Conservation (phyloP, 1,140 invertebrate species). For the Maconellicoccus hirsutus region DNA sequence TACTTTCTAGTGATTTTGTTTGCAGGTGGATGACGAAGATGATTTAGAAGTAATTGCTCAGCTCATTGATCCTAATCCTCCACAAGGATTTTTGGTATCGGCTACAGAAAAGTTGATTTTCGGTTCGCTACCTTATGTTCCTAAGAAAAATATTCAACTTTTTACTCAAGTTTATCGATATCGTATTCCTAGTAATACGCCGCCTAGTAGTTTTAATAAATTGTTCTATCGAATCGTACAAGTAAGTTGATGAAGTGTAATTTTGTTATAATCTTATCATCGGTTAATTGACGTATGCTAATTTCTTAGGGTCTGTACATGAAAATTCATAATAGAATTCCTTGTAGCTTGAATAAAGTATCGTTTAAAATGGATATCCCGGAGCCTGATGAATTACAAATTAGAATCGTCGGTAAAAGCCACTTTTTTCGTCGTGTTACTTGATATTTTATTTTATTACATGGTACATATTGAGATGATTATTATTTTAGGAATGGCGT, state of each 20-base stretch:
- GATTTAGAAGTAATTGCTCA: conserved; percentile 68
- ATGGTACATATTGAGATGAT: neutral
- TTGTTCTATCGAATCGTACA: conserved; percentile 54
- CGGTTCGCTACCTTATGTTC: conserved; percentile 27
- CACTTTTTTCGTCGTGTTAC: neutral
- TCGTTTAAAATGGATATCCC: conserved; percentile 49
- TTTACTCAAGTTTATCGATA: conserved; percentile 72
- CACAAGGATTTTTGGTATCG: conserved; percentile 70
- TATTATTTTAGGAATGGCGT: conserved; percentile 48
- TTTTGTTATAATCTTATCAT: no score
- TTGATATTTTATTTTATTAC: neutral
- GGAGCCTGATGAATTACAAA: conserved; percentile 80
- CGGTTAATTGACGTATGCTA: conserved; percentile 15
- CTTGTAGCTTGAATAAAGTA: conserved; percentile 61
- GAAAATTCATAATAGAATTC: conserved; percentile 68
- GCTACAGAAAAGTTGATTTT: conserved; percentile 49
- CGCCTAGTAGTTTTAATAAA: conserved; percentile 39
- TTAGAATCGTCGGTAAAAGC: conserved; percentile 50
- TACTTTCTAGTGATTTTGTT: no score
- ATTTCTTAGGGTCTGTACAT: conserved; percentile 65
- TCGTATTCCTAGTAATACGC: conserved; percentile 47
- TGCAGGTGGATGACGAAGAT: conserved; percentile 71
- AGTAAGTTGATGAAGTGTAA: conserved; percentile 34
- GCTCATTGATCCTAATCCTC: conserved; percentile 62
- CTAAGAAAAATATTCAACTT: conserved; percentile 69